These are phyloP conservation scores for Mormoops blainvillei DNA, from an alignment of 2,113 vertebrate genomes.

Conservation along the genomic window DNA sequence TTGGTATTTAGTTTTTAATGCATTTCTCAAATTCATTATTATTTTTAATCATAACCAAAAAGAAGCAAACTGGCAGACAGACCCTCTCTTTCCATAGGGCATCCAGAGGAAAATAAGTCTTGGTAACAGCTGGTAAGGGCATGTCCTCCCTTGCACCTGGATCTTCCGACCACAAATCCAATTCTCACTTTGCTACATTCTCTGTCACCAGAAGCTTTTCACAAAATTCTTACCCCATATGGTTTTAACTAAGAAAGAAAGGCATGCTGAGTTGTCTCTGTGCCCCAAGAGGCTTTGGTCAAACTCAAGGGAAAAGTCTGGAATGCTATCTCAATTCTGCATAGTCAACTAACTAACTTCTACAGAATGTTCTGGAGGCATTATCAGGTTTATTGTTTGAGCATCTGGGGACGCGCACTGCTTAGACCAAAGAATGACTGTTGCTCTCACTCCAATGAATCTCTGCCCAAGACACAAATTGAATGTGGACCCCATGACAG, in stretches of 20 bases:
- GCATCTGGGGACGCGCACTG: conserved; percentile 1
- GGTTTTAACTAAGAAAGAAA: conserved; percentile 64
- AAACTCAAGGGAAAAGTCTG: conserved; percentile 51
- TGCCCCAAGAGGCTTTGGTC: conserved; percentile 31
- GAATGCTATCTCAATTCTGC: conserved; percentile 54
- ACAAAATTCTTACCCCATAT: conserved; percentile 59
- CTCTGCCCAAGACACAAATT: background rate
- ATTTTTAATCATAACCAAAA: background rate
- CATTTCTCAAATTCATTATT: background rate
- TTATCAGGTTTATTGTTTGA: conserved; percentile 25
- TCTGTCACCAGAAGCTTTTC: conserved; percentile 52
- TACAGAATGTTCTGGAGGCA: background rate
- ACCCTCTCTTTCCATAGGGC: background rate
- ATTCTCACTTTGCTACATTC: conserved; percentile 4
- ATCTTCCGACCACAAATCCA: background rate
- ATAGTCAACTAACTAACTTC: conserved; percentile 13
- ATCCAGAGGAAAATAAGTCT: background rate
- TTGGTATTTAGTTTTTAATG: background rate
- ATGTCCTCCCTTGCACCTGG: conserved; percentile 22
- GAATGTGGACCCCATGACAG: background rate
- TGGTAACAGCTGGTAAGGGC: background rate
- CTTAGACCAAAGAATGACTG: conserved; percentile 9
- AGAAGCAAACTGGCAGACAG: background rate
- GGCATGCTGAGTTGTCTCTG: background rate
- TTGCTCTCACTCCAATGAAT: conserved; percentile 41